Base-by-base conservation (phyloP, 2,113 vertebrate genomes). In the Ceuthmochares aereus region DNA sequence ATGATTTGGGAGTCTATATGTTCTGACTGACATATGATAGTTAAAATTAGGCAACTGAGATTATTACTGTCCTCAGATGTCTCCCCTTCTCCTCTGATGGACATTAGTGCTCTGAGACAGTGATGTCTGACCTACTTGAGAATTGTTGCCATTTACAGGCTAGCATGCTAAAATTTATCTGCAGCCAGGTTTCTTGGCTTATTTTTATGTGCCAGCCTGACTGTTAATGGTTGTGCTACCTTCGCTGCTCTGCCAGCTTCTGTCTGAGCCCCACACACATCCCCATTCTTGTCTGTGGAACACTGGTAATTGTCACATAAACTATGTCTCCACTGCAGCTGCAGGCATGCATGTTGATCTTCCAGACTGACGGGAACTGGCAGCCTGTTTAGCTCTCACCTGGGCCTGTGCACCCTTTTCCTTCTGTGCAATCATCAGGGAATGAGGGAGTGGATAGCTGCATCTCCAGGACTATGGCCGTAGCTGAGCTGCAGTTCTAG, bases 401-500 rank as follows among this genome's bases (percentile, higher is more conserved):
- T 6, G 0, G 2, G 32, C 29, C 18, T 20, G 9, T 5, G 30
- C 47, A 30, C 29, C 32, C 42, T 45, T 7, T 67, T 59, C 42
- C 29, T 81, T 49, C 74, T 36, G 21, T 82, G 52, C 42, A 64
- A 2, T 37, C 54, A 40, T 36, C n/a, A 49, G 37, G 34, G 54
- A 45, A 14, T 0, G 4, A 72, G 62, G 34, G 16, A 66, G 11
- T 29, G 17, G 27, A n/a, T 78, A 1, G 1, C 22, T 76, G 14
- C 19, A n/a, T 47, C 59, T 60, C 45, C 14, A 30, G 43, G 17
- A 11, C 45, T 55, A 4, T 2, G 6, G 14, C 45, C 51, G 3
- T 2, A 6, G 25, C 55, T 0, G 3, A 68, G 34, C 49, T 72
- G 2, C 1, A 6, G 42, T 25, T 88, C 13, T 43, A 20, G 69